These are phyloP conservation scores for Pharmacophagus antenor DNA, from an alignment of 2,888 invertebrate species.

Conservation along the genomic window DNA sequence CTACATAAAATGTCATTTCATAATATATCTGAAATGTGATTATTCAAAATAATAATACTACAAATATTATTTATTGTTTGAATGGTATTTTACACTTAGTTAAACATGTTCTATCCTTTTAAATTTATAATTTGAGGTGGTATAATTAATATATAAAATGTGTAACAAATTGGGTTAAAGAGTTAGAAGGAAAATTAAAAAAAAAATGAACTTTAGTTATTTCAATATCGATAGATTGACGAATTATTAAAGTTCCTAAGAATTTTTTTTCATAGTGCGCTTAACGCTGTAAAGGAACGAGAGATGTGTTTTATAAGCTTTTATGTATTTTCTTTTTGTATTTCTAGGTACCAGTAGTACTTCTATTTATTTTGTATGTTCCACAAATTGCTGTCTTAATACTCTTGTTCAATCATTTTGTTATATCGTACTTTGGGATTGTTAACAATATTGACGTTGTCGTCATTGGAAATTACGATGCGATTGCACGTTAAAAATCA, in stretches of 20 bases:
- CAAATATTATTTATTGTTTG: too few relatives aligned
- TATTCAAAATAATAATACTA: too few relatives aligned
- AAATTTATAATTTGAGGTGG: neutral
- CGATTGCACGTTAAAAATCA: too few relatives aligned
- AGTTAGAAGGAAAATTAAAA: neutral
- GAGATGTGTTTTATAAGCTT: neutral
- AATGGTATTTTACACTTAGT: too few relatives aligned
- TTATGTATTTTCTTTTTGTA: constrained; percentile 7
- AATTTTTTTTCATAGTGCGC: neutral
- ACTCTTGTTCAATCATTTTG: too few relatives aligned
- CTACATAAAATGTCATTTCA: too few relatives aligned
- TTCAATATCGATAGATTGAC: neutral
- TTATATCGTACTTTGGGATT: too few relatives aligned
- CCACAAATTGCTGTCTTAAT: neutral
- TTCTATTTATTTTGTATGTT: neutral
- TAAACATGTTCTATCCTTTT: too few relatives aligned
- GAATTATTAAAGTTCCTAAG: neutral
- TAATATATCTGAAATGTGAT: too few relatives aligned
- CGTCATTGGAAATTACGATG: too few relatives aligned
- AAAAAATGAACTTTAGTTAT: neutral
- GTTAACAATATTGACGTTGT: too few relatives aligned
- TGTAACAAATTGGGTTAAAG: neutral
- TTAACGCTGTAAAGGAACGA: neutral
- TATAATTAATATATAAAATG: neutral
- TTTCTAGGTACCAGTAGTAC: neutral